These are phyloP conservation scores for Drosophila lowei DNA, from an alignment of 1,140 invertebrate genomes.

Conservation along the genomic window DNA sequence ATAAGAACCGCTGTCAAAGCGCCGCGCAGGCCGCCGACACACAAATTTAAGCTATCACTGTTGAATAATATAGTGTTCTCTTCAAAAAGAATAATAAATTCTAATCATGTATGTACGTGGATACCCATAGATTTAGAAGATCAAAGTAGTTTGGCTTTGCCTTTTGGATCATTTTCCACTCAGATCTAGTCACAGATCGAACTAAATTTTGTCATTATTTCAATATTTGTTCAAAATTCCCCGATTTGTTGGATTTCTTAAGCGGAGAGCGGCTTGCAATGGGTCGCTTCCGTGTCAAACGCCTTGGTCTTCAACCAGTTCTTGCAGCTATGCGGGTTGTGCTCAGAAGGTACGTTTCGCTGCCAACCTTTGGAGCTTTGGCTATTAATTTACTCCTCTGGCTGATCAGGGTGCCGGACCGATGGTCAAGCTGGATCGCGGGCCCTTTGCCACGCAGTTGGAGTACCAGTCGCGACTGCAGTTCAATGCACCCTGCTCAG, in stretches of 20 bases:
- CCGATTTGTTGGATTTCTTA: neutral
- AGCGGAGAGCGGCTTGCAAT: conserved; percentile 11
- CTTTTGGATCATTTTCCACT: neutral
- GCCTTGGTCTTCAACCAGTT: neutral
- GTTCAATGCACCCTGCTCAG: conserved; percentile 91
- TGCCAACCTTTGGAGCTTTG: neutral
- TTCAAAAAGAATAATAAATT: conserved; percentile 67
- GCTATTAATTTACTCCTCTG: neutral
- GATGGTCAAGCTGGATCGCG: conserved; percentile 26
- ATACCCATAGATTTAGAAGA: neutral
- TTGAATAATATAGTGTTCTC: conserved; percentile 71
- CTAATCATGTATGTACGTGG: conserved; percentile 52
- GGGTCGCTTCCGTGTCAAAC: neutral
- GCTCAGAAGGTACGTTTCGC: conserved; percentile 3
- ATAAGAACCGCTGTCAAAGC: conserved; percentile 53
- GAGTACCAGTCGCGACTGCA: conserved; percentile 97
- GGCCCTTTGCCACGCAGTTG: conserved; percentile 83
- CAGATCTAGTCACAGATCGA: neutral
- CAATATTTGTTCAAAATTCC: conserved; percentile 45
- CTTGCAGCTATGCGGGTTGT: conserved; percentile 1
- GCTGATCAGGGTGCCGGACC: neutral
- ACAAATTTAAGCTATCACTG: conserved; percentile 71
- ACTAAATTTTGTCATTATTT: neutral
- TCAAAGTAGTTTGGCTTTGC: too few species aligned
- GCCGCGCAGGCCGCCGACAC: conserved; percentile 42